Conservation (phyloP, 2,113 vertebrate genomes). For the Psettodes erumei region DNA sequence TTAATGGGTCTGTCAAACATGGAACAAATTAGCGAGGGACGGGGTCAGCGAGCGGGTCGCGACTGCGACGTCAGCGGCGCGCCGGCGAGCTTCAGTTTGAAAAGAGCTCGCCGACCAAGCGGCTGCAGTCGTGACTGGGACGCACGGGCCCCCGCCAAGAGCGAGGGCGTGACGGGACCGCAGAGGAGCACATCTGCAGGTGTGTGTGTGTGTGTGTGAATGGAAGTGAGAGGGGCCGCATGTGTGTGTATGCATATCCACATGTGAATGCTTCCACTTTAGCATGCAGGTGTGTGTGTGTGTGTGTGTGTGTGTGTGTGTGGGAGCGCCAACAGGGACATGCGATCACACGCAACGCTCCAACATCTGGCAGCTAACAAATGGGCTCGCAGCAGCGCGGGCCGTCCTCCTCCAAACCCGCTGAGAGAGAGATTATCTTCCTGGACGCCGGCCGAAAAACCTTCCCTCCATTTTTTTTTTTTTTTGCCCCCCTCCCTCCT, state of each 20-base stretch:
- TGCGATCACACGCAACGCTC: slow-evolving; percentile 75
- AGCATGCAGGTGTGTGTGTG: slow-evolving; percentile 59
- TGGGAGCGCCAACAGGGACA: slow-evolving; percentile 70
- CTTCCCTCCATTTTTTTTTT: background rate
- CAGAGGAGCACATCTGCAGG: slow-evolving; percentile 74
- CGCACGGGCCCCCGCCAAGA: slow-evolving; percentile 40
- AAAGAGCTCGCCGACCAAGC: slow-evolving; percentile 41
- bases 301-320: slow-evolving; percentile 17
- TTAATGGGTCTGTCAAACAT: slow-evolving; percentile 72
- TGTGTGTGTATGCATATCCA: slow-evolving; percentile 28
- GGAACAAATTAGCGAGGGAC: slow-evolving; percentile 70
- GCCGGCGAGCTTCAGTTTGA: slow-evolving; percentile 45
- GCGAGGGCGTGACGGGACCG: slow-evolving; percentile 37
- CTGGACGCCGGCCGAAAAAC: slow-evolving; percentile 51
- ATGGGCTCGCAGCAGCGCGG: slow-evolving; percentile 51
- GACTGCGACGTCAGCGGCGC: slow-evolving; percentile 28
- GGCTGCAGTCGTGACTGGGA: slow-evolving; percentile 34
- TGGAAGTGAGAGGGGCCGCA: slow-evolving; percentile 8
- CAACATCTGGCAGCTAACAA: slow-evolving; percentile 82
- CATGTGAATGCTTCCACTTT: slow-evolving; percentile 45
- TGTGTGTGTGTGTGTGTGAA: slow-evolving; percentile 51
- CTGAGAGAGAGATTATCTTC: slow-evolving; percentile 57
- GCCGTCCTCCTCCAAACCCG: slow-evolving; percentile 54
- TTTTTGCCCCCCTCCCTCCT: background rate
- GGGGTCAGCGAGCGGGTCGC: slow-evolving; percentile 58